Conservation (phyloP, 2,888 invertebrate species). For the Erebia epiphron region DNA sequence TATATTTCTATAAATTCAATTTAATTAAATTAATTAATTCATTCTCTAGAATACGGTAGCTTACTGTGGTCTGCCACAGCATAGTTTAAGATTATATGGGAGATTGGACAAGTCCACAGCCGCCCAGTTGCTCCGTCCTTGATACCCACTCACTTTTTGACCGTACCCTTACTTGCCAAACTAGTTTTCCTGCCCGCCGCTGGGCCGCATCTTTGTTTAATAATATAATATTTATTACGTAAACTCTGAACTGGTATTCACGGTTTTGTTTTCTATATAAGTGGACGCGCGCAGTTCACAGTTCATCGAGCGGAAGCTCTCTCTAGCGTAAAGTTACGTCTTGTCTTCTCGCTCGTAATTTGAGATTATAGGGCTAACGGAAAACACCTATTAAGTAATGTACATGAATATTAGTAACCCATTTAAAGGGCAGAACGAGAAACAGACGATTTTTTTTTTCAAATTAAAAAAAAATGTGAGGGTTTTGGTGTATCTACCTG, state of each 20-base stretch:
- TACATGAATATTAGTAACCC: too few relatives aligned
- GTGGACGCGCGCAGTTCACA: constrained; percentile 1
- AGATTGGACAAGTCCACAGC: too few relatives aligned
- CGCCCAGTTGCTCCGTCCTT: not conserved
- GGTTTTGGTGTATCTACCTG: too few relatives aligned
- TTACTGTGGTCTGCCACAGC: not conserved
- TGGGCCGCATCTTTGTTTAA: constrained; percentile 16
- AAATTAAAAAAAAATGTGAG: too few relatives aligned
- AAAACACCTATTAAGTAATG: too few relatives aligned
- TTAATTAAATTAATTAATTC: too few relatives aligned
- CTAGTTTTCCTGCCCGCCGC: constrained; percentile 7
- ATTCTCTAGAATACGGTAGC: too few relatives aligned
- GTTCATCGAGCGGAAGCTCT: constrained; percentile 1
- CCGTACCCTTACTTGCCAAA: not conserved
- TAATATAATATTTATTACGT: constrained; percentile 21
- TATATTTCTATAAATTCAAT: too few relatives aligned
- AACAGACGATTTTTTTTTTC: too few relatives aligned
- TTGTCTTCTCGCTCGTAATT: not conserved
- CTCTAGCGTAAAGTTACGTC: not conserved
- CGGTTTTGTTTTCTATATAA: constrained; percentile 13
- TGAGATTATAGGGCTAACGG: not conserved
- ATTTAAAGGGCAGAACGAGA: too few relatives aligned
- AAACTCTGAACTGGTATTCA: constrained; percentile 20
- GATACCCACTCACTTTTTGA: constrained; percentile 2
- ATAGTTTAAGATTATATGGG: too few relatives aligned